A percentile compares a stretch with the other conserved stretches of the same genome.
Evolutionary conservation across 2,113 vertebrate species (phyloP).

Genomic region (Callithrix jacchus): DNA sequence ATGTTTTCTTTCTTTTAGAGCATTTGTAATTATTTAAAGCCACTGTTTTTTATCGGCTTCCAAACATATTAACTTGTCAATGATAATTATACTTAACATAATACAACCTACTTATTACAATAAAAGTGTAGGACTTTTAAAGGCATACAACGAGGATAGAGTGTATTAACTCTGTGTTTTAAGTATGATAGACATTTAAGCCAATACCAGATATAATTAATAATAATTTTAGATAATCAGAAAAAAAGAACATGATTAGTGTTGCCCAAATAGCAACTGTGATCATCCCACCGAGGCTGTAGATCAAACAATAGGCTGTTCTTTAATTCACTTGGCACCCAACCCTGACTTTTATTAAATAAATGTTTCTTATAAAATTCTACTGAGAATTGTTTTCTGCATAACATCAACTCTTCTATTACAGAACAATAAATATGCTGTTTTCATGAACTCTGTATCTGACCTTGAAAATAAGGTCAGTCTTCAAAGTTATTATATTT

Average conservation of each 20-base stretch:
- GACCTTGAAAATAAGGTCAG: constrained; percentile 64
- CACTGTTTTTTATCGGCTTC: neutral
- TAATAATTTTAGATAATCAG: neutral
- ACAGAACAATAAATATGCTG: neutral
- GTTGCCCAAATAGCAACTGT: neutral
- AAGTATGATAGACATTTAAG: neutral
- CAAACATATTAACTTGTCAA: constrained; percentile 31
- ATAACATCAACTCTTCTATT: constrained; percentile 41
- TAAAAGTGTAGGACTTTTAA: constrained; percentile 23
- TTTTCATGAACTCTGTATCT: constrained; percentile 53
- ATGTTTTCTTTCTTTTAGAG: neutral
- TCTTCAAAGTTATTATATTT: constrained; percentile 62
- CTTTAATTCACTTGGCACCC: neutral
- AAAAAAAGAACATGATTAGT: neutral
- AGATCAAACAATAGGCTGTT: neutral
- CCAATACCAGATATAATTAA: constrained; percentile 7
- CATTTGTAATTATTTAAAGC: neutral
- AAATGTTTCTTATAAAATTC: constrained; percentile 44
- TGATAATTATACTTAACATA: constrained; percentile 24
- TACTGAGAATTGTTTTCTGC: constrained; percentile 5
- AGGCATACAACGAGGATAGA: neutral
- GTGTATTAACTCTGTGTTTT: neutral
- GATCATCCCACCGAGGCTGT: neutral
- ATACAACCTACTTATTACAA: neutral
- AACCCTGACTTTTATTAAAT: neutral